phyloP scores from a whole-genome alignment of 1,140 invertebrate genomes.

The Magallana angulata region DNA sequence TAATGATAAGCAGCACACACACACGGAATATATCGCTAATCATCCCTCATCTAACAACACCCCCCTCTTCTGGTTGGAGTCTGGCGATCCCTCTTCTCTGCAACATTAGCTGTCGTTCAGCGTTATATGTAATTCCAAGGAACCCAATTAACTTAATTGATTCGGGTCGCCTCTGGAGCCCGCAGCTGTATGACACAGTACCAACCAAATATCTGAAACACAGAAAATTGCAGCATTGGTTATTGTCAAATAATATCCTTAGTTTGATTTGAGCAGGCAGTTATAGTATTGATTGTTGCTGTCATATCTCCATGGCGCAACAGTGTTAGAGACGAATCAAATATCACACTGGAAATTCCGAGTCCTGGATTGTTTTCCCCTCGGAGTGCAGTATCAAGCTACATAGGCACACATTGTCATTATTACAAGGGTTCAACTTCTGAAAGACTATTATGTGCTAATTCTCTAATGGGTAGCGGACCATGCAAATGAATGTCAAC shows the following conservation, averaged over 20 bases:
- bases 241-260: neutral
- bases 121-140: neutral
- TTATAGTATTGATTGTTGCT: neutral
- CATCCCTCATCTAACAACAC: conserved; percentile 18
- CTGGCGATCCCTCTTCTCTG: neutral
- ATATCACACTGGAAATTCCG: neutral
- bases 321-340: neutral
- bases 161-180: neutral
- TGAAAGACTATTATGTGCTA: neutral
- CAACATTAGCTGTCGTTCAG: neutral
- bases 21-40: neutral
- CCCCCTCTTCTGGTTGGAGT: neutral
- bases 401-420: neutral
- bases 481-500: neutral
- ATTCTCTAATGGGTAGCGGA: conserved; percentile 7
- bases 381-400: neutral
- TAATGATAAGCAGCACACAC: conserved; percentile 29
- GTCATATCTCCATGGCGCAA: neutral
- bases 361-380: neutral
- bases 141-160: conserved; percentile 25
- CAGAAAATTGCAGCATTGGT: conserved; percentile 25
- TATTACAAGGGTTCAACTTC: neutral
- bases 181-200: neutral
- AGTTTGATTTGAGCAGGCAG: conserved; percentile 2
- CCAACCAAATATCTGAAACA: neutral